Conservation (phyloP, 2,113 vertebrate genomes). For the Oreochromis tanganicae region DNA sequence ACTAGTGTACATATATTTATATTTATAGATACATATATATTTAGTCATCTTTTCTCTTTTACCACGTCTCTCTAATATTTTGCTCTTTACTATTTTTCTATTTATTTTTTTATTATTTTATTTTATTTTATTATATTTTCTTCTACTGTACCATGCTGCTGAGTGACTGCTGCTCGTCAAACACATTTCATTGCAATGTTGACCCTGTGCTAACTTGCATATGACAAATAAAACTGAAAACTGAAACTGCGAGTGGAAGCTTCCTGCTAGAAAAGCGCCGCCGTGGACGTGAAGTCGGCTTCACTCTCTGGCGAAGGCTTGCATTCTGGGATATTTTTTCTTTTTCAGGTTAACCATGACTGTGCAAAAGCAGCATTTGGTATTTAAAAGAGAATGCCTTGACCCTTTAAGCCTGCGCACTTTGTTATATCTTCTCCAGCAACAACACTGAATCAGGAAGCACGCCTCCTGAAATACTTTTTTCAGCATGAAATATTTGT, state of each 20-base stretch:
- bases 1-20: too few species aligned
- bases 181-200: too few species aligned
- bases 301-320: fast-evolving
- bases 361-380: not conserved
- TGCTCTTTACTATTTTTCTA: too few species aligned
- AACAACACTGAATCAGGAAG: not conserved
- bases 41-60: too few species aligned
- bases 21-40: too few species aligned
- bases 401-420: not conserved
- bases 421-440: not conserved
- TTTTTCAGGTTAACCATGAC: not conserved
- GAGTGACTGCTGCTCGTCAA: too few species aligned
- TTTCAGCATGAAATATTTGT: not conserved
- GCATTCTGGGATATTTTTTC: not conserved
- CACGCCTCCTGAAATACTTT: not conserved
- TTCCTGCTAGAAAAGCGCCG: not conserved
- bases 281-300: not conserved
- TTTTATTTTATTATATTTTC: too few species aligned
- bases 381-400: not conserved
- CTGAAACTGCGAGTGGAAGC: not conserved
- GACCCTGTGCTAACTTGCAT: too few species aligned
- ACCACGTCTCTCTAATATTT: too few species aligned
- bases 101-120: too few species aligned
- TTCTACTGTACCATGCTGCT: too few species aligned
- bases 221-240: too few species aligned